Percentiles rank a stretch among this genome's conserved stretches.
Conservation (phyloP, 2,797 vertebrate genomes). For the Karalla daura region DNA sequence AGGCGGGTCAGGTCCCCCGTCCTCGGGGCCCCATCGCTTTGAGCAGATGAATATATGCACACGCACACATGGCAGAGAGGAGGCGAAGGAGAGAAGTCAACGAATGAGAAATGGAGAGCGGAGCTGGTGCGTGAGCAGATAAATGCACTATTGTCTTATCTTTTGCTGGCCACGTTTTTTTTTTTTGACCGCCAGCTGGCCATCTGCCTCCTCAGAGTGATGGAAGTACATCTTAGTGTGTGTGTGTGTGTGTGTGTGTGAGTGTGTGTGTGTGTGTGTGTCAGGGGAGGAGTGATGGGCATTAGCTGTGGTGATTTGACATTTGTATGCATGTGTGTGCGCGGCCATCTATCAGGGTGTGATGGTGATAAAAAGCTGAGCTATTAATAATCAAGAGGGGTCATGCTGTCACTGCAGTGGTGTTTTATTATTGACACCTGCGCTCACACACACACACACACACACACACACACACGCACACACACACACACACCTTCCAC, state of each 20-base stretch:
- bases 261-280: background rate
- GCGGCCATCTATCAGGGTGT: conserved; percentile 29
- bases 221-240: conserved; percentile 36
- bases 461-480: conserved; percentile 1
- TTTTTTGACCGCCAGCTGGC: conserved; percentile 52
- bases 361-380: conserved; percentile 55
- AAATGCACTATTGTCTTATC: conserved; percentile 44
- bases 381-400: conserved; percentile 72
- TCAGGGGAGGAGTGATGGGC: conserved; percentile 44
- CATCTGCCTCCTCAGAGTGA: conserved; percentile 45
- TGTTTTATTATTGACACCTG: conserved; percentile 59
- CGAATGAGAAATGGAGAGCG: background rate
- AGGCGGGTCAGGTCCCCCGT: conserved; percentile 40
- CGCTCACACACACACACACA: conserved; percentile 1
- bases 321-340: conserved; percentile 49
- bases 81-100: background rate
- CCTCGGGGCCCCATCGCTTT: background rate
- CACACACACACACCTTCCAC: conserved; percentile 24
- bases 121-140: conserved; percentile 7
- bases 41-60: background rate
- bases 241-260: conserved; percentile 8
- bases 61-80: background rate
- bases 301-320: conserved; percentile 44
- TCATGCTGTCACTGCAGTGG: conserved; percentile 53
- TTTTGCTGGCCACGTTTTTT: conserved; percentile 28